Percentiles rank a stretch among this genome's conserved stretches.
These are phyloP conservation scores for Drosophila littoralis DNA, from an alignment of 1,140 invertebrate species.

Conservation along the genomic window DNA sequence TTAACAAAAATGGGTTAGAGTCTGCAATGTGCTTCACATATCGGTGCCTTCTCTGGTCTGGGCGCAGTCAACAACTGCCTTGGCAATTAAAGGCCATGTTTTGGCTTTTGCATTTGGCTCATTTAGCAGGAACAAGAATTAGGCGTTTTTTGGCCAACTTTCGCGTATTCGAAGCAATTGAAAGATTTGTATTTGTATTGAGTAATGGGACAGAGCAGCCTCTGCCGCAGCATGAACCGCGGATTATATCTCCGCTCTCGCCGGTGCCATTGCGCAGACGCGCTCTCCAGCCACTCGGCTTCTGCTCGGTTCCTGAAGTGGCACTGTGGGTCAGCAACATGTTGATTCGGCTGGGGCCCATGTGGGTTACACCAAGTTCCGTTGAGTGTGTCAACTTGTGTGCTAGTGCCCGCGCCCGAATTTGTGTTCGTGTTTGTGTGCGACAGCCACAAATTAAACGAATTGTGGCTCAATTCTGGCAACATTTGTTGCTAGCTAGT, in stretches of 20 bases:
- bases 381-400: constrained; percentile 54
- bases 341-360: constrained; percentile 55
- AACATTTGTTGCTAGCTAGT: constrained; percentile 71
- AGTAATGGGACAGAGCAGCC: constrained; percentile 40
- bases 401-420: not conserved
- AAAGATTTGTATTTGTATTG: constrained; percentile 49
- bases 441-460: constrained; percentile 74
- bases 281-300: constrained; percentile 16
- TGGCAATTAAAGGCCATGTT: constrained; percentile 61
- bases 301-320: constrained; percentile 1
- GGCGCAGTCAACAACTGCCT: constrained; percentile 38
- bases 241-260: constrained; percentile 4
- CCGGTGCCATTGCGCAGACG: constrained; percentile 46
- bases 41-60: constrained; percentile 23
- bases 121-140: constrained; percentile 68
- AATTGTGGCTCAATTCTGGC: constrained; percentile 67
- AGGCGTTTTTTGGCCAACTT: constrained; percentile 68
- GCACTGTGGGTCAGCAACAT: constrained; percentile 75
- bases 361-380: constrained; percentile 65
- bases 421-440: constrained; percentile 15
- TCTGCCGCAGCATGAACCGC: constrained; percentile 24
- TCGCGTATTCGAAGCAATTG: constrained; percentile 54
- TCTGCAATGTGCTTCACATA: constrained; percentile 47
- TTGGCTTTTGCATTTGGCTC: constrained; percentile 43
- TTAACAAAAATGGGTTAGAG: constrained; percentile 58